These are phyloP conservation scores for Vidua chalybeata DNA, from an alignment of 2,113 vertebrate genomes.

Conservation along the genomic window DNA sequence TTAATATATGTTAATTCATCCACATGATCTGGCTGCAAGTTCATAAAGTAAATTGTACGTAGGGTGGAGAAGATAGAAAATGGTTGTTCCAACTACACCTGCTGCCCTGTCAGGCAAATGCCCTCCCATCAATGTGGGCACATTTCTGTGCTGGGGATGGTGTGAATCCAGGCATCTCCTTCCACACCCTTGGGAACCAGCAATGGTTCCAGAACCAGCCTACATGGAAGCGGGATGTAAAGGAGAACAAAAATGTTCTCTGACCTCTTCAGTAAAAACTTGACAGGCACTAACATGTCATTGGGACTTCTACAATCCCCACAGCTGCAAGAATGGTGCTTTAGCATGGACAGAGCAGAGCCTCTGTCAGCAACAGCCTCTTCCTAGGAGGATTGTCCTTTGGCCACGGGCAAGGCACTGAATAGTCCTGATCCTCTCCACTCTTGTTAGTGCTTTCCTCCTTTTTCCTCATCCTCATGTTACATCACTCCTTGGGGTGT, in stretches of 20 bases:
- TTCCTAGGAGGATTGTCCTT: neutral
- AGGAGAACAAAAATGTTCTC: neutral
- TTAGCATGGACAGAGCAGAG: neutral
- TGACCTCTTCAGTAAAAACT: neutral
- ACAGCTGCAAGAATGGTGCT: neutral
- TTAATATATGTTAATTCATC: neutral
- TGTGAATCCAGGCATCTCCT: neutral
- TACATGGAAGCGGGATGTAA: neutral
- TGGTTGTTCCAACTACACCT: neutral
- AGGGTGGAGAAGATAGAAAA: neutral
- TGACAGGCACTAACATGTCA: neutral
- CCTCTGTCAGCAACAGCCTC: neutral
- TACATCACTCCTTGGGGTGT: neutral
- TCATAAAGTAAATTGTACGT: neutral
- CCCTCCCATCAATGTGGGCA: neutral
- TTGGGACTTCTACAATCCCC: neutral
- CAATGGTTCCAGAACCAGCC: neutral
- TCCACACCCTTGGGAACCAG: neutral
- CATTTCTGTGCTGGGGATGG: neutral
- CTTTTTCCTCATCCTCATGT: neutral
- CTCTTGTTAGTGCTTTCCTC: neutral
- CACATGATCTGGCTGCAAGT: neutral
- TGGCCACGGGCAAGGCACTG: rapidly evolving
- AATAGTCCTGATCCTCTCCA: neutral
- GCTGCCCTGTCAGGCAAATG: neutral